Evolutionary conservation across 2,888 invertebrate species (phyloP), one percentile per base, ranked within the genome.

Genomic region (Dasypolia templi): DNA sequence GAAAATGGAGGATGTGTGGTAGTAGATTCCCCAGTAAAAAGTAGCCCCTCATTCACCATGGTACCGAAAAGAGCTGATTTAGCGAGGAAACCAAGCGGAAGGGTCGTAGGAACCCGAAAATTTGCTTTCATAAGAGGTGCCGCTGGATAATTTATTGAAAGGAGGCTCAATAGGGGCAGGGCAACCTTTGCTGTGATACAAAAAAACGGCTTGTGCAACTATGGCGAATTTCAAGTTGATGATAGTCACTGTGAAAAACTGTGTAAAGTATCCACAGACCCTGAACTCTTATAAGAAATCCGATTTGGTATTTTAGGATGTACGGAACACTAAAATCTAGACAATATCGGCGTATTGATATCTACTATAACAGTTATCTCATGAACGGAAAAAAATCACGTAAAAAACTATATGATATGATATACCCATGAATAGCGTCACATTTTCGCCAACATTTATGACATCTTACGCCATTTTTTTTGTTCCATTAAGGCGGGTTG

Each of bases 41-140:
- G 22, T 11, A 32, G 19, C 11, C 78, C 61, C 46, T 70, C 19
- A 62, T 42, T 62, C 61, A 22, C 78, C 29, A 44, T 62, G 26
- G 42, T 44, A 35, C 61, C 49, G 22, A 44, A 72, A 68, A 62
- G 78, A 22, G 71, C 78, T 76, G 76, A 70, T 76, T 76, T 78
- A 51, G 56, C 29, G 29, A 71, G 42, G 56, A 49, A 76, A n/a
- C 55, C 71, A 62, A 70, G 56, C 56, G 62, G 62, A 76, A 78
- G 76, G 78, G 76, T 78, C 76, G 62, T 4, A 19, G 49, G 19
- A 32, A 77, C 42, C 49, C 62, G 56, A 70, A 62, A 70, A 76
- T 71, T 71, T 78, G 71, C 76, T 62, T 49, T 70, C 78, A 70
- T 62, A 76, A 62, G 71, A 11, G 61, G n/a, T 77, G 71, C 55